Evolutionary conservation across 2,888 invertebrate species (phyloP).

Genomic region (Temnothorax rugatulus): DNA sequence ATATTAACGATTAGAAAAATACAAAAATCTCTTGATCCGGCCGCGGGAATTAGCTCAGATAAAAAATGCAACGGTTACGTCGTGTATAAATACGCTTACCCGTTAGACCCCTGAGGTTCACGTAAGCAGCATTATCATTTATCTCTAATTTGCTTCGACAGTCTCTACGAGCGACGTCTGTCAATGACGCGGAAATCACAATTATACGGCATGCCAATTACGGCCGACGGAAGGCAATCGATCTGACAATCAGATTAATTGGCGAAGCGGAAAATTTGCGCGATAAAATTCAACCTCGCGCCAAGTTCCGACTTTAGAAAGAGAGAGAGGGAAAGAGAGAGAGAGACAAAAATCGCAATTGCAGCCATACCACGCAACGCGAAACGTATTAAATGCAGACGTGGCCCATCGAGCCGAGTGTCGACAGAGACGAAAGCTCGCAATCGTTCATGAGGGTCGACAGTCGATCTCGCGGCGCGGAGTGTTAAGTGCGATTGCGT

Average conservation of each 20-base stretch:
- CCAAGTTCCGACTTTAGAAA: neutral
- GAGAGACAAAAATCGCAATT: neutral
- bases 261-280: slow-evolving; percentile 33
- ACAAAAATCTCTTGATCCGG: slow-evolving; percentile 1
- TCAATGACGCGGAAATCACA: slow-evolving; percentile 40
- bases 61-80: slow-evolving; percentile 22
- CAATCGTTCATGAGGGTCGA: slow-evolving; percentile 26
- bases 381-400: neutral
- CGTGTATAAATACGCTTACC: slow-evolving; percentile 12
- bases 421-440: slow-evolving; percentile 20
- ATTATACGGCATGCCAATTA: slow-evolving; percentile 38
- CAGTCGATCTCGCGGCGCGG: slow-evolving; percentile 28
- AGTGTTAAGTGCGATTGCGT: slow-evolving; percentile 25
- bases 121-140: slow-evolving; percentile 35
- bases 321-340: neutral
- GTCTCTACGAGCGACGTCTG: slow-evolving; percentile 14
- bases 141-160: slow-evolving; percentile 47
- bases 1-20: neutral
- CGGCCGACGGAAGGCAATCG: slow-evolving; percentile 19
- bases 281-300: slow-evolving; percentile 14
- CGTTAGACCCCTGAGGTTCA: slow-evolving; percentile 28
- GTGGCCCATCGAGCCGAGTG: neutral
- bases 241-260: slow-evolving; percentile 41
- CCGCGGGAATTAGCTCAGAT: slow-evolving; percentile 7
- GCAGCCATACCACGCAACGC: neutral